These are phyloP conservation scores for Trematomus loennbergii DNA, from an alignment of 2,113 vertebrate genomes.

Conservation along the genomic window DNA sequence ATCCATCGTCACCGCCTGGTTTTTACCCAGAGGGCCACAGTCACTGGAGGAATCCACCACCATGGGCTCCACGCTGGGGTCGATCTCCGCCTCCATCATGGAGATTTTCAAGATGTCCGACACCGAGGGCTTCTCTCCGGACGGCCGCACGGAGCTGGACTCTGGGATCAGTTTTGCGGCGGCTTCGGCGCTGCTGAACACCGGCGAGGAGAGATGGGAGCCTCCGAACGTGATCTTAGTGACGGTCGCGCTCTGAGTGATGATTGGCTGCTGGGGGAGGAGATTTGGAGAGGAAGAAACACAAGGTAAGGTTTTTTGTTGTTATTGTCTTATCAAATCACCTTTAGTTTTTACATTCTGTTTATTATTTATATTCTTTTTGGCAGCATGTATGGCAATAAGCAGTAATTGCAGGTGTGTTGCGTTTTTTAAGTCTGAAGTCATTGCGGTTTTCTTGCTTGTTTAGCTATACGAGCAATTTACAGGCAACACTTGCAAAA, in stretches of 20 bases:
- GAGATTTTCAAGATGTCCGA: conserved; percentile 98
- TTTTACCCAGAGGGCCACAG: conserved; percentile 83
- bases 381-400: no score
- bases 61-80: conserved; percentile 88
- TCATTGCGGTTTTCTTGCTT: no score
- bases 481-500: no score
- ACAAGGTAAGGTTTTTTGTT: no score
- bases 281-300: not conserved
- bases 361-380: no score
- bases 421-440: no score
- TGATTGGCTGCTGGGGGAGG: conserved; percentile 88
- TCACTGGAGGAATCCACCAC: conserved; percentile 91
- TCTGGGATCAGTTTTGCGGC: conserved; percentile 84
- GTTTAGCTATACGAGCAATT: no score
- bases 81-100: conserved; percentile 97
- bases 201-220: conserved; percentile 80
- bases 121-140: conserved; percentile 88
- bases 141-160: conserved; percentile 84
- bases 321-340: no score
- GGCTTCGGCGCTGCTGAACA: conserved; percentile 86
- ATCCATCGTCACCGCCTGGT: conserved; percentile 66
- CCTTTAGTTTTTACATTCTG: no score
- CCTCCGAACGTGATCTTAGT: conserved; percentile 94
- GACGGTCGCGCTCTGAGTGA: conserved; percentile 94
- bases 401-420: no score